Percentiles rank a stretch among this genome's conserved stretches.
Evolutionary conservation across 2,888 invertebrate species (phyloP).

Genomic region (Acanthosepion pharaonis): DNA sequence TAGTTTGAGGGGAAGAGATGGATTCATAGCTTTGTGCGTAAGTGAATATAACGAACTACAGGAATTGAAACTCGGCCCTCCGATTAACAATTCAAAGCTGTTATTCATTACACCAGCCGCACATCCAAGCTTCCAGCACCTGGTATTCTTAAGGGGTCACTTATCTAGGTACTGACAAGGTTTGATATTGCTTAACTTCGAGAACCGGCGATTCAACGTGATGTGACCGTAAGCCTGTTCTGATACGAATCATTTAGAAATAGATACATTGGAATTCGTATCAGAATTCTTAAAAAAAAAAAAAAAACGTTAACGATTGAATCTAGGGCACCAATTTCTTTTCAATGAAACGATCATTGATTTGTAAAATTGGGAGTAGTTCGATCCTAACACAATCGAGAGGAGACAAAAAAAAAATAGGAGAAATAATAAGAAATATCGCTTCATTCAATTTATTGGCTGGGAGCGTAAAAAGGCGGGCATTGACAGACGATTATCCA

Average conservation of each 20-base stretch:
- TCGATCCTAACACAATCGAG: background rate
- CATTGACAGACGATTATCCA: background rate
- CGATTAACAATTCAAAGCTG: no score
- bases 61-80: no score
- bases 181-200: no score
- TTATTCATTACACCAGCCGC: no score
- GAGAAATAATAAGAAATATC: background rate
- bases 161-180: no score
- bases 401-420: background rate
- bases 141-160: no score
- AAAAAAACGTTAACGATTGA: background rate
- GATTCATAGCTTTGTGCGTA: no score
- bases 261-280: background rate
- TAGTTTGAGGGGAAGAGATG: no score
- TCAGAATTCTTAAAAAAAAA: background rate
- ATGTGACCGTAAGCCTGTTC: no score
- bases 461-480: background rate
- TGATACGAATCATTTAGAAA: background rate
- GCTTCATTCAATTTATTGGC: background rate
- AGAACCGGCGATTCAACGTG: no score
- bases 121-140: no score
- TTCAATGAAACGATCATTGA: background rate
- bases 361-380: background rate
- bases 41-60: no score
- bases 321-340: background rate